phyloP scores from a whole-genome alignment of 2,888 invertebrate species.

The Netelia fuscicornis region DNA sequence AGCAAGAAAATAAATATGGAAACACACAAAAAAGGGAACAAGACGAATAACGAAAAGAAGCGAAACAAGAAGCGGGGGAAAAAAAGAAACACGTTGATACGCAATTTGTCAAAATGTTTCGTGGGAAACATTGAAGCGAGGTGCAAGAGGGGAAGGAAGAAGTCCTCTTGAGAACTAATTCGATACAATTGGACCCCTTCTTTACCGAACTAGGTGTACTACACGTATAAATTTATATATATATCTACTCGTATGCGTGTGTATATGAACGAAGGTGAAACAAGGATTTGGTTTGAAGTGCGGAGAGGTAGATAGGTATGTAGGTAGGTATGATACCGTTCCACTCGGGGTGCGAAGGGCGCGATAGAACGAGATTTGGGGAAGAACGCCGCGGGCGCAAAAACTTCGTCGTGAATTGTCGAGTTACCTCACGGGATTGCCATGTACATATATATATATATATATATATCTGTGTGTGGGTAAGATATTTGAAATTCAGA shows the following conservation, averaged over 20 bases:
- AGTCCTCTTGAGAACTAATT: constrained; percentile 73
- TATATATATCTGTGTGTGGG: background rate
- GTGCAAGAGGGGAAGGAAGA: constrained; percentile 7
- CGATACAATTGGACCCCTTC: constrained; percentile 68
- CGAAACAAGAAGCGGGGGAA: background rate
- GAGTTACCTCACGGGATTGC: constrained; percentile 45
- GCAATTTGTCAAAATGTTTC: constrained; percentile 62
- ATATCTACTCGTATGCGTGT: background rate
- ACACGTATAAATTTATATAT: constrained; percentile 23
- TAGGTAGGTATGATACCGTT: constrained; percentile 32
- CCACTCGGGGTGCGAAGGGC: constrained; percentile 30
- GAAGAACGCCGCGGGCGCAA: constrained; percentile 25
- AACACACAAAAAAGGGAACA: background rate
- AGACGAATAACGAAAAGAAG: background rate
- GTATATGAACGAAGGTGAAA: background rate
- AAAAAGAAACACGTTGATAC: constrained; percentile 39
- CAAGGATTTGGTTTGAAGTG: constrained; percentile 35
- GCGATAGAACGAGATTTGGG: constrained; percentile 54
- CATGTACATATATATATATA: constrained; percentile 15
- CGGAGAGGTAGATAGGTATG: constrained; percentile 27
- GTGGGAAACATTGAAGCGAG: constrained; percentile 48
- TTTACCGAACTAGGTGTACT: constrained; percentile 1
- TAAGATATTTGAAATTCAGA: constrained; percentile 81
- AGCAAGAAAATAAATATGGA: constrained; percentile 43
- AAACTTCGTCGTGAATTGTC: constrained; percentile 43